phyloP scores from a whole-genome alignment of 1,140 invertebrate genomes.

The Penaeus vannamei region DNA sequence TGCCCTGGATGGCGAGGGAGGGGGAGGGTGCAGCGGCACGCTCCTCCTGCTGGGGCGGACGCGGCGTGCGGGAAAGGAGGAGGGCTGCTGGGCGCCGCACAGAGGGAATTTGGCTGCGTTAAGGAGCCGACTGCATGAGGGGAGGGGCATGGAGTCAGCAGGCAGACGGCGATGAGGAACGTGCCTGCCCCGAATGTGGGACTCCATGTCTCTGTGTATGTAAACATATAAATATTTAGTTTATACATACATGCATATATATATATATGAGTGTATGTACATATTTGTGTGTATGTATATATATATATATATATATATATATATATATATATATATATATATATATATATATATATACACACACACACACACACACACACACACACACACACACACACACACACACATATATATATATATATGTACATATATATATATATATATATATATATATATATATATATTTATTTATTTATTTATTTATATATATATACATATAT shows the following conservation, averaged over 20 bases:
- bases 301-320: not conserved
- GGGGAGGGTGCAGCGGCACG: no score
- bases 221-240: not conserved
- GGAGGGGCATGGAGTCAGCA: no score
- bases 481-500: not conserved
- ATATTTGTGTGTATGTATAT: constrained; percentile 9
- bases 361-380: not conserved
- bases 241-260: not conserved
- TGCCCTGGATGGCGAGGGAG: no score
- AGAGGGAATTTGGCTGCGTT: no score
- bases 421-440: not conserved
- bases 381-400: not conserved
- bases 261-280: constrained; percentile 7
- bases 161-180: no score
- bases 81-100: no score
- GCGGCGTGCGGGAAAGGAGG: no score
- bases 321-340: not conserved
- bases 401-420: not conserved
- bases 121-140: no score
- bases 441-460: constrained; percentile 1
- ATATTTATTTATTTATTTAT: not conserved
- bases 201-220: no score
- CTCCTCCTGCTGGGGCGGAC: no score
- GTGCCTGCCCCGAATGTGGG: no score
- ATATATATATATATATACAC: not conserved